Conservation (phyloP, 1,140 invertebrate genomes). For the Calycopis cecrops region DNA sequence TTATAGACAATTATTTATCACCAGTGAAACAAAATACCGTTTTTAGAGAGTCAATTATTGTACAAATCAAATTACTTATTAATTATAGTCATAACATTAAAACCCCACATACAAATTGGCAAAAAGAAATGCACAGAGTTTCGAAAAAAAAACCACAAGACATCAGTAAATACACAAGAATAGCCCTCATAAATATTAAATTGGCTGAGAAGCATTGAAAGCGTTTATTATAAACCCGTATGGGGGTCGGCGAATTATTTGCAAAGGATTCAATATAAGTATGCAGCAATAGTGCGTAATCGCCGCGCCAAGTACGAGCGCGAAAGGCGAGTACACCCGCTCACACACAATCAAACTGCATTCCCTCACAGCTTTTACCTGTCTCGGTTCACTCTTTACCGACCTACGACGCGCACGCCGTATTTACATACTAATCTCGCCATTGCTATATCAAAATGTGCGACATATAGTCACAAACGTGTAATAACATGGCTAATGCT, state of each 20-base stretch:
- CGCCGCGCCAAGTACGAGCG: constrained; percentile 41
- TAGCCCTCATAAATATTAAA: constrained; percentile 56
- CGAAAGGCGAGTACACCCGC: constrained; percentile 28
- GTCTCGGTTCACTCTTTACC: constrained; percentile 27
- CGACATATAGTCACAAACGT: constrained; percentile 1
- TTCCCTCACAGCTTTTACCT: constrained; percentile 42
- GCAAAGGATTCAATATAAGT: constrained; percentile 56
- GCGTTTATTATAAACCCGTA: constrained; percentile 65
- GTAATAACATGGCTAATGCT: constrained; percentile 10
- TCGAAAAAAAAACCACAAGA: constrained; percentile 1
- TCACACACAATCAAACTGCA: constrained; percentile 34
- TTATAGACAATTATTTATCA: too few species aligned
- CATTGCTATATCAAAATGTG: constrained; percentile 16
- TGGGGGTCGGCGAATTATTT: constrained; percentile 60
- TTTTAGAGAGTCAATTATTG: too few species aligned
- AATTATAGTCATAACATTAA: too few species aligned
- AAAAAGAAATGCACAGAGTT: constrained; percentile 7
- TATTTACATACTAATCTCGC: constrained; percentile 27
- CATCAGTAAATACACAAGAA: constrained; percentile 26
- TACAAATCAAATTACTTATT: too few species aligned
- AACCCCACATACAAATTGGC: neutral
- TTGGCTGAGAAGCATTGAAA: constrained; percentile 58
- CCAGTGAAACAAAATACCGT: too few species aligned
- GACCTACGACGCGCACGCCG: constrained; percentile 2
- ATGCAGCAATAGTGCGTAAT: constrained; percentile 51